Percentiles rank a stretch among this genome's conserved stretches.
These are phyloP conservation scores for Brachypterus glaber DNA, from an alignment of 2,888 invertebrate species.

Conservation along the genomic window DNA sequence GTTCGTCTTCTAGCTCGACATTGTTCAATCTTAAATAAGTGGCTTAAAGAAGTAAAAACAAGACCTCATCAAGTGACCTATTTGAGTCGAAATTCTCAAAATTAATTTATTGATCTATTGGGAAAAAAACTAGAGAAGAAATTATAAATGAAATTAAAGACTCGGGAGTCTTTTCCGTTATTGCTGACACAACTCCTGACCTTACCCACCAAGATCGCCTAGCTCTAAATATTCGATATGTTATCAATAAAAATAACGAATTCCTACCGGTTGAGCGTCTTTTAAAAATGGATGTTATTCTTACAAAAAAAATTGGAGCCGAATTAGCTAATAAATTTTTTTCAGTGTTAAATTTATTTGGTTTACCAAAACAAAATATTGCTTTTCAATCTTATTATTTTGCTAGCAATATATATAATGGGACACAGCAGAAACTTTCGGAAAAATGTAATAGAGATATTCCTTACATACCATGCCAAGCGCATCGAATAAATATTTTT, in stretches of 20 bases:
- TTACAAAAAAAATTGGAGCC: background rate
- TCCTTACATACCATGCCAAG: conserved; percentile 8
- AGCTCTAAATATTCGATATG: background rate
- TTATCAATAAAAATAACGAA: too few species aligned
- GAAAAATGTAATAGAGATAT: background rate
- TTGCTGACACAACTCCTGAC: background rate
- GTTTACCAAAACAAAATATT: background rate
- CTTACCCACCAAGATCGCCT: background rate
- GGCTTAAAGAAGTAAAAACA: background rate
- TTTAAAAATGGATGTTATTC: background rate
- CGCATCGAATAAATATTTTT: conserved; percentile 8
- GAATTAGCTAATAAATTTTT: background rate
- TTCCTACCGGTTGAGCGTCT: background rate
- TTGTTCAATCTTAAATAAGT: background rate
- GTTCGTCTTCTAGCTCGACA: background rate
- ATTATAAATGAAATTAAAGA: too few species aligned
- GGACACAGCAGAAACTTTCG: background rate
- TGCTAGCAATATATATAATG: background rate
- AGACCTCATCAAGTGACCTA: background rate
- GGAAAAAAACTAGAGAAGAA: too few species aligned
- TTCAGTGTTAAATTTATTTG: background rate
- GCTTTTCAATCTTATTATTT: background rate
- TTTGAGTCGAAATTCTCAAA: background rate
- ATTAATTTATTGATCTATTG: background rate
- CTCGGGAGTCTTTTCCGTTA: background rate